A percentile compares a stretch with the other conserved stretches of the same genome.
Evolutionary conservation across 2,888 invertebrate genomes (phyloP).

Genomic region (Lepidocyrtinus sp.): DNA sequence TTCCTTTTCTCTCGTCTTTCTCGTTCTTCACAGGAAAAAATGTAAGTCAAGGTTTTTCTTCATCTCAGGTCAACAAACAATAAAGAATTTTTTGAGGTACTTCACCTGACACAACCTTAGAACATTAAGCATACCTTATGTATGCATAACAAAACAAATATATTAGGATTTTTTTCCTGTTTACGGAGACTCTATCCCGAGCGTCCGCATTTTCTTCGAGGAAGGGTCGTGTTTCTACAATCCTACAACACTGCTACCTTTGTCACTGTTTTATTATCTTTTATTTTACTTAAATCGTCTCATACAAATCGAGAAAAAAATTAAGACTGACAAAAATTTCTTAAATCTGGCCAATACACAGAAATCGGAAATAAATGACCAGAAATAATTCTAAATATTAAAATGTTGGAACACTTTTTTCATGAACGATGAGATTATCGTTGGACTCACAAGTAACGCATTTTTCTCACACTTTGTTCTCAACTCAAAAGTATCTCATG

Average conservation of each 20-base stretch:
- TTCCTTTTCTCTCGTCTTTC: conserved; percentile 10
- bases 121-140: background rate
- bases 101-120: background rate
- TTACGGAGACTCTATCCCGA: background rate
- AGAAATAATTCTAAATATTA: too few species aligned
- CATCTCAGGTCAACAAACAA: conserved; percentile 36
- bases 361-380: too few species aligned
- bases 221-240: background rate
- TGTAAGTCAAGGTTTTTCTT: conserved; percentile 46
- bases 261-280: conserved; percentile 10
- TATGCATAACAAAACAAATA: conserved; percentile 4
- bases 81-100: conserved; percentile 13
- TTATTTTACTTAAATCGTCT: background rate
- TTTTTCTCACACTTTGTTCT: background rate
- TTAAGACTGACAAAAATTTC: too few species aligned
- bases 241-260: background rate
- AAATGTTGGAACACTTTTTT: conserved; percentile 18
- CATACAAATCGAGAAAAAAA: background rate
- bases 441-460: background rate
- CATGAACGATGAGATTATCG: conserved; percentile 15
- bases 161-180: too few species aligned
- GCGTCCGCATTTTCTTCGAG: background rate
- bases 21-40: background rate
- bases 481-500: conserved; percentile 6
- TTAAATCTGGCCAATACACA: too few species aligned